Evolutionary conservation across 2,888 invertebrate genomes (phyloP).

Genomic region (Caradrina clavipalpis): DNA sequence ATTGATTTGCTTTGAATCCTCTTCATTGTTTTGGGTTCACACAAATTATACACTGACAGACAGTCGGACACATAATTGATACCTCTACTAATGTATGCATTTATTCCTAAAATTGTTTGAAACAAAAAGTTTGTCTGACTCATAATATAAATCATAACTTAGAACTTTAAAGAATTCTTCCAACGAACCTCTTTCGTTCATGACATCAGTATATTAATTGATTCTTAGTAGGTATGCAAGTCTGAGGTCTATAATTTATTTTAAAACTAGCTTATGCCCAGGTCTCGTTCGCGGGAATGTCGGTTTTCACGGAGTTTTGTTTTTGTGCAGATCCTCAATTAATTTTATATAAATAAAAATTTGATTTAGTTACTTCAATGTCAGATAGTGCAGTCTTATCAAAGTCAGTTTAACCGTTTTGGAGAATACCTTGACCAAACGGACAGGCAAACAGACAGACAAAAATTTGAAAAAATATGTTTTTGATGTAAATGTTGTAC

Average conservation of each 20-base stretch:
- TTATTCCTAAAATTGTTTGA: conserved; percentile 48
- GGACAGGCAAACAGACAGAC: no score
- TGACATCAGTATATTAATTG: conserved; percentile 43
- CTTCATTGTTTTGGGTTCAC: conserved; percentile 54
- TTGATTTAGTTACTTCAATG: no score
- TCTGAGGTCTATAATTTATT: conserved; percentile 58
- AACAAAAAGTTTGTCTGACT: conserved; percentile 47
- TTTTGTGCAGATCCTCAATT: no score
- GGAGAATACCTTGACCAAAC: no score
- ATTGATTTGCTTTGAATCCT: conserved; percentile 38
- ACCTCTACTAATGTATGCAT: conserved; percentile 55
- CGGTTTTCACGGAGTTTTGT: no score
- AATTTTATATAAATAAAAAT: no score
- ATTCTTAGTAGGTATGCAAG: conserved; percentile 53
- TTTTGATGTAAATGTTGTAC: no score
- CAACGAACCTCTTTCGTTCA: conserved; percentile 9
- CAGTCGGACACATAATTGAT: conserved; percentile 51
- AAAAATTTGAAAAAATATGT: no score
- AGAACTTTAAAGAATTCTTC: conserved; percentile 28
- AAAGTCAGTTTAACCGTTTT: no score
- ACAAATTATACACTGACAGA: conserved; percentile 54
- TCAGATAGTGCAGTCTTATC: no score
- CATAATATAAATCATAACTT: conserved; percentile 31
- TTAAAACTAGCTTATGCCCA: neutral
- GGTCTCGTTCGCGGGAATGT: no score